phyloP scores from a whole-genome alignment of 1,140 invertebrate species.

The Proctacanthus coquilletti region DNA sequence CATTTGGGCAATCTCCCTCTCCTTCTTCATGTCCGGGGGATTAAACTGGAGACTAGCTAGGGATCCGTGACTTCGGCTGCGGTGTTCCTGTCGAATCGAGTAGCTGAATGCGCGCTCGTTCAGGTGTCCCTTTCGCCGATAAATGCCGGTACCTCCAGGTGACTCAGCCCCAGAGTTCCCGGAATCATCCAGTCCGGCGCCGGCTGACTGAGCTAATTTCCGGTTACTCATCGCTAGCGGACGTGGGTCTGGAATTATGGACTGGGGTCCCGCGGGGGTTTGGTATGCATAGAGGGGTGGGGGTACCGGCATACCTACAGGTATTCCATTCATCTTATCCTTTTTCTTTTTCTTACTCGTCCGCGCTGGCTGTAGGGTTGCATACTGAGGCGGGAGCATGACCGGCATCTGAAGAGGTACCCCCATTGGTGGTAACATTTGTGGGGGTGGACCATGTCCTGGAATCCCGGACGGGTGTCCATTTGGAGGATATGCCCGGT shows the following conservation, averaged over 20 bases:
- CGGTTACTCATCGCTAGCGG: conserved; percentile 30
- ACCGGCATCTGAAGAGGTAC: conserved; percentile 10
- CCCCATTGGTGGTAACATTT: conserved; percentile 8
- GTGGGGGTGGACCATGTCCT: conserved; percentile 5
- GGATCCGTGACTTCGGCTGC: conserved; percentile 77
- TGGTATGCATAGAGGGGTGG: conserved; percentile 26
- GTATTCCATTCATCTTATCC: conserved; percentile 31
- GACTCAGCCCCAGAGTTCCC: conserved; percentile 53
- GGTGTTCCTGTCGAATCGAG: conserved; percentile 82
- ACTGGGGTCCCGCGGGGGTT: conserved; percentile 18
- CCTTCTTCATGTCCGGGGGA: conserved; percentile 68
- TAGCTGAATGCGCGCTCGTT: conserved; percentile 89
- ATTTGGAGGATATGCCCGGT: conserved; percentile 12
- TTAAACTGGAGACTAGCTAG: conserved; percentile 73
- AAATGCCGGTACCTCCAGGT: conserved; percentile 71
- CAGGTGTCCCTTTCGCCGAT: conserved; percentile 76
- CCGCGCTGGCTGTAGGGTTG: conserved; percentile 22
- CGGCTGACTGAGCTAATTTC: conserved; percentile 36
- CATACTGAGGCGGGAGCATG: conserved; percentile 26
- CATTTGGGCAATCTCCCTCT: conserved; percentile 81
- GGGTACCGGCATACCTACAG: conserved; percentile 25
- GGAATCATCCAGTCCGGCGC: conserved; percentile 36
- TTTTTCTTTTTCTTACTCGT: conserved; percentile 40
- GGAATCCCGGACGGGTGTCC: conserved; percentile 15
- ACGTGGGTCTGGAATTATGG: conserved; percentile 19